Conservation (phyloP, 2,113 vertebrate species). For the Hippopotamus amphibius region DNA sequence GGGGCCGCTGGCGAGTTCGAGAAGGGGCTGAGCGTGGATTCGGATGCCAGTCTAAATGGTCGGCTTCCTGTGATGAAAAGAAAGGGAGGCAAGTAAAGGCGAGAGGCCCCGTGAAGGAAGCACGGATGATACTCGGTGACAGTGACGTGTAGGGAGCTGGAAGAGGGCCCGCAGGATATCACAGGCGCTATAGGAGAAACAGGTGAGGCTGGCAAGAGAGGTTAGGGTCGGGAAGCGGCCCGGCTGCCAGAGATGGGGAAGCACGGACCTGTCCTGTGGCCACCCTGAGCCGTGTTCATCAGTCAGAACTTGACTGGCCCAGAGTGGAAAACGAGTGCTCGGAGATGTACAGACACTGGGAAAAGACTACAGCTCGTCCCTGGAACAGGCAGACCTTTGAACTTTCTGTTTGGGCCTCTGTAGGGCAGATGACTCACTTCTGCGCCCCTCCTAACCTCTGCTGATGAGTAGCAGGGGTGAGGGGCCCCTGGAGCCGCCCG, state of each 20-base stretch:
- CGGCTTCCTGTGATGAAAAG: not conserved
- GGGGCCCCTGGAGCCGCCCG: not conserved
- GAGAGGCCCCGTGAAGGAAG: not conserved
- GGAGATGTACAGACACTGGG: not conserved
- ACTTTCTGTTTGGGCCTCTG: constrained; percentile 63
- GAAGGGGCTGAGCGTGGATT: not conserved
- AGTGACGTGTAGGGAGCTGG: not conserved
- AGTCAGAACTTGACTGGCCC: not conserved
- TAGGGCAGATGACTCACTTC: constrained; percentile 63
- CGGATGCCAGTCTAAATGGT: not conserved
- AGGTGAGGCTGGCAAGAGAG: not conserved
- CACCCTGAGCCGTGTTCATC: not conserved
- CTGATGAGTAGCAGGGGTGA: constrained; percentile 53
- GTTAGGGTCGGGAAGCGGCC: not conserved
- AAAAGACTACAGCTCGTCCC: constrained; percentile 12
- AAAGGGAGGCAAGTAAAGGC: not conserved
- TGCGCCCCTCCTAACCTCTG: constrained; percentile 71
- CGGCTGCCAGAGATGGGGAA: not conserved
- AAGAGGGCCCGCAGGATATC: not conserved
- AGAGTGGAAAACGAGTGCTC: not conserved
- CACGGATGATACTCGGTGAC: not conserved
- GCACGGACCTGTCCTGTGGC: not conserved
- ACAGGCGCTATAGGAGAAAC: not conserved
- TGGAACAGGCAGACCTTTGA: constrained; percentile 71
- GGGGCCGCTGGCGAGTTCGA: rapidly evolving